phyloP scores from a whole-genome alignment of 2,797 vertebrate species.

The Sebastes miniatus region DNA sequence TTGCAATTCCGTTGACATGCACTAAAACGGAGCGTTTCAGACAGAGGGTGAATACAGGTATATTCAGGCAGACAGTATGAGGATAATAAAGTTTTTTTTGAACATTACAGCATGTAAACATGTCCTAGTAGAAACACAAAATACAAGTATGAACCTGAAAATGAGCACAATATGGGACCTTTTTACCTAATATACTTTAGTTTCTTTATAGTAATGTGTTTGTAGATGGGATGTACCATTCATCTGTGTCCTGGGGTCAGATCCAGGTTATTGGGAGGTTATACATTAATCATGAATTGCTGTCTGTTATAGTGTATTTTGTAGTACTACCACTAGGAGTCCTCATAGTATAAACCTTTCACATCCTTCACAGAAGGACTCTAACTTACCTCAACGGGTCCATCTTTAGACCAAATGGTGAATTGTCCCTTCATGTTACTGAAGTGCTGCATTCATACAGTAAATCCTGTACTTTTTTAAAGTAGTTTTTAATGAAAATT shows the following conservation, averaged over 20 bases:
- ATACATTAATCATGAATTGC: neutral
- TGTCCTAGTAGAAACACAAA: no score
- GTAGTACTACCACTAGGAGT: neutral
- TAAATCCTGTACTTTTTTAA: neutral
- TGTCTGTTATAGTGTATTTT: neutral
- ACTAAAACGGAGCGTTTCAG: no score
- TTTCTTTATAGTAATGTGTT: neutral
- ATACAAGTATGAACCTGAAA: no score
- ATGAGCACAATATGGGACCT: no score
- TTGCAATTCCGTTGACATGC: no score
- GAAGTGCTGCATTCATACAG: neutral
- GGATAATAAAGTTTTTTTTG: no score
- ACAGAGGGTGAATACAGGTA: no score
- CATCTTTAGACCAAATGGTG: neutral
- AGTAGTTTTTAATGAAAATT: neutral
- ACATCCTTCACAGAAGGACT: neutral
- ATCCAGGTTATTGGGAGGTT: neutral
- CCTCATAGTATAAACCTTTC: neutral
- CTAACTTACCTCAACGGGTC: no score
- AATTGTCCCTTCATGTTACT: neutral
- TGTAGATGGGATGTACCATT: neutral
- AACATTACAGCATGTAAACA: no score
- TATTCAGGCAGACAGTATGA: no score
- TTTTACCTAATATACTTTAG: neutral
- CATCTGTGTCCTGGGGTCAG: neutral